Conservation (phyloP, 2,797 vertebrate genomes). For the Crocidura indochinensis region DNA sequence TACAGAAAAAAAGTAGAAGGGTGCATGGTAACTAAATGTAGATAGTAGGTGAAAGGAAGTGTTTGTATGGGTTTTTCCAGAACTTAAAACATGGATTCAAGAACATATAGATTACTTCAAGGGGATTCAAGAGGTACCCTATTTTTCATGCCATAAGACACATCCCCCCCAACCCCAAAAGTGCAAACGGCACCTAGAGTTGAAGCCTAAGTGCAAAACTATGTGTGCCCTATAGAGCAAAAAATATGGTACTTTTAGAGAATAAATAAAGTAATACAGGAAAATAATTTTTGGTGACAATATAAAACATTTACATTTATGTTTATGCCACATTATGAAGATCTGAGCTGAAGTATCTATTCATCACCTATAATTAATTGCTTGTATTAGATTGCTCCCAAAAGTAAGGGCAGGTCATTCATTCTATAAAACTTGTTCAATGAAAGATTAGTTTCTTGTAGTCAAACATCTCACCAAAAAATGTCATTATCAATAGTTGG, state of each 20-base stretch:
- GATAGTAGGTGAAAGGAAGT: background rate
- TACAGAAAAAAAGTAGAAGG: background rate
- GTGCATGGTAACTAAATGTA: background rate
- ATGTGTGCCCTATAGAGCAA: too few relatives aligned
- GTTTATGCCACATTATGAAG: background rate
- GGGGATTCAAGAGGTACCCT: background rate
- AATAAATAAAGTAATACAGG: background rate
- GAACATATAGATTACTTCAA: background rate
- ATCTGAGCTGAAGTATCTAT: background rate
- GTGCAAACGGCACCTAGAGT: too few relatives aligned
- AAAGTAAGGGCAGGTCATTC: background rate
- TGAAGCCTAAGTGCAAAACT: too few relatives aligned
- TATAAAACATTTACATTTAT: background rate
- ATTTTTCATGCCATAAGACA: too few relatives aligned
- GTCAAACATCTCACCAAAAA: background rate
- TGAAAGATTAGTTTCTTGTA: background rate
- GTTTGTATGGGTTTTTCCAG: background rate
- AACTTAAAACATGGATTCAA: slow-evolving; percentile 4
- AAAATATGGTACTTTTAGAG: background rate
- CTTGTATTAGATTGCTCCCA: background rate
- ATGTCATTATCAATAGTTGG: background rate
- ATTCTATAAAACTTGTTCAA: background rate
- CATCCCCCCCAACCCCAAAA: too few relatives aligned
- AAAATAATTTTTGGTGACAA: background rate
- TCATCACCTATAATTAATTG: background rate